Conservation (phyloP, 1,140 invertebrate genomes). For the Ceratoteleas bidentatus region DNA sequence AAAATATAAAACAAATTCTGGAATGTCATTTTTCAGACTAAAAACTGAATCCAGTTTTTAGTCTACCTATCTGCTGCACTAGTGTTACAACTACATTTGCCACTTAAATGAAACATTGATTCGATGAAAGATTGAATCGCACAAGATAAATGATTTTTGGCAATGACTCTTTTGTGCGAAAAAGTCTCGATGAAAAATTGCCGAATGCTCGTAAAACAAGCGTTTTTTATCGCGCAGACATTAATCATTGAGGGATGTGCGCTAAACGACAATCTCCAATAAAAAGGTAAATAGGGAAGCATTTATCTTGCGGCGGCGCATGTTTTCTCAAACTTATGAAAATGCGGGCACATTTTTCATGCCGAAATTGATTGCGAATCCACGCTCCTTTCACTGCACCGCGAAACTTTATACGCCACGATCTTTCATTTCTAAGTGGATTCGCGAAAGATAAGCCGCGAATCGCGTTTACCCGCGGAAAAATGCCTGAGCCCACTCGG, state of each 20-base stretch:
- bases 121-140: too few species aligned
- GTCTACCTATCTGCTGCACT: too few species aligned
- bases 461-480: conserved; percentile 21
- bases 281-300: conserved; percentile 17
- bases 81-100: too few species aligned
- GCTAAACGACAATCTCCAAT: conserved; percentile 32
- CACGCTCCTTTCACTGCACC: conserved; percentile 32
- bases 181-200: neutral
- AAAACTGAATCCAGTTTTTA: too few species aligned
- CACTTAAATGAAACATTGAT: too few species aligned
- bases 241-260: neutral
- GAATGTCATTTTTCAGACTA: too few species aligned
- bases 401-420: conserved; percentile 35
- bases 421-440: conserved; percentile 53
- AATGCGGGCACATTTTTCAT: conserved; percentile 43
- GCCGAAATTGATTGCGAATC: conserved; percentile 46
- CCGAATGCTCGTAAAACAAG: neutral
- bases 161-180: neutral
- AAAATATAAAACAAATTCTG: too few species aligned
- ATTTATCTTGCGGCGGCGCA: conserved; percentile 24
- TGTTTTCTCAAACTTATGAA: conserved; percentile 44
- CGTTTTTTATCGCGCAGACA: neutral
- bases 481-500: conserved; percentile 30
- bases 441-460: conserved; percentile 34
- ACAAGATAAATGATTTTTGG: too few species aligned